Base-by-base conservation (phyloP, 2,888 invertebrate species). In the Scelioninae gen. 2 region DNA sequence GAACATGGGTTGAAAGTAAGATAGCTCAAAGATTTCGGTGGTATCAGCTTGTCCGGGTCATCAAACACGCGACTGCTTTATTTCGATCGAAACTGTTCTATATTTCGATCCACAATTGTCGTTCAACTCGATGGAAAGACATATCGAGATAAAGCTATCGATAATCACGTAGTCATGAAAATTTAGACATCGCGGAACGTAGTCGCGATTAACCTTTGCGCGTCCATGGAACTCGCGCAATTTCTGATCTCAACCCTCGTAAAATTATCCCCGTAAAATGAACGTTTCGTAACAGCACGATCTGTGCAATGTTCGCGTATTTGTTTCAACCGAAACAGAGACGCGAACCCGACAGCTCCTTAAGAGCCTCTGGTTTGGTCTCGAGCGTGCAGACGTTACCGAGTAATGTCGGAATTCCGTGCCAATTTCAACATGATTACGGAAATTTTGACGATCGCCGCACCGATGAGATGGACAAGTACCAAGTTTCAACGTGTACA, bases 1-100 rank as follows among this genome's bases (percentile, higher is more conserved):
- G 45, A 57, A 53, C 61, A 67, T 57, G 50, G 37, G 43, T 57
- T 65, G 55, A 37, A 67, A 52, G 58, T 61, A 57, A 67, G 67
- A 55, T 67, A 61, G 57, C 50, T 73, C 57, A 41, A 67, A 50
- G 55, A 61, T 57, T 65, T 67, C 55, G 50, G 35, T 16, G 33
- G 25, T 45, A 53, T n/a, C n/a, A 65, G 50, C 53, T 60, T 46
- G 31, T 46, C 18, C 48, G n/a, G n/a, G n/a, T n/a, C 31, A 16
- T 45, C n/a, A 1, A 63, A 52, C 45, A 37, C 39, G 35, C 55
- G 19, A 37, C 31, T 52, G 35, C 43, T 68, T 50, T 46, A 60
- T 37, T 53, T 37, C 31, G 3, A 22, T 46, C 53, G 43, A 39
- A 60, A 53, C 60, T 55, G n/a, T n/a, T n/a, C n/a, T 50, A 35